These are phyloP conservation scores for Onychostruthus taczanowskii DNA, from an alignment of 2,113 vertebrate species.

Conservation along the genomic window DNA sequence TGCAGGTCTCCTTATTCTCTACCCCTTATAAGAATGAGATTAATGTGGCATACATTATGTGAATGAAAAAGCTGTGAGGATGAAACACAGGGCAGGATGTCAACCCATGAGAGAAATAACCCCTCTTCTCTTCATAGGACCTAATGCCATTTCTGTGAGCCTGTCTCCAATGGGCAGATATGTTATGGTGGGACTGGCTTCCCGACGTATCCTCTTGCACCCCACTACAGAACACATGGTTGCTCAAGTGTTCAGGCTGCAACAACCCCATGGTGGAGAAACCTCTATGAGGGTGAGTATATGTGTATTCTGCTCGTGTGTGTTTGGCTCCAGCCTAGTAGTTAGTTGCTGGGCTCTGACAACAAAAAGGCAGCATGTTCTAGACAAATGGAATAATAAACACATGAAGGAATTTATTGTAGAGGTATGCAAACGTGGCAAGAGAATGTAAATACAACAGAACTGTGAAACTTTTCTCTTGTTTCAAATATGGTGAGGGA, in stretches of 20 bases:
- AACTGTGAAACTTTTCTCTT: not conserved
- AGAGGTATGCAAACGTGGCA: not conserved
- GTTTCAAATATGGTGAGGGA: not conserved
- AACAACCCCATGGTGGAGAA: slow-evolving; percentile 96
- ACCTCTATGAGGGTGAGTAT: slow-evolving; percentile 94
- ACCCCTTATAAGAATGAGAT: not conserved
- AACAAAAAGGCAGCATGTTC: not conserved
- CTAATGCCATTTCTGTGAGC: slow-evolving; percentile 97
- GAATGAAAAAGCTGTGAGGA: not conserved
- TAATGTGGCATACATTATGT: not conserved
- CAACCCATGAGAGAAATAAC: not conserved
- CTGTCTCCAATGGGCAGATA: slow-evolving; percentile 97
- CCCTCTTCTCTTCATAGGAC: slow-evolving; percentile 74
- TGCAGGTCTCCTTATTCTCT: not conserved
- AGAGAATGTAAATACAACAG: not conserved
- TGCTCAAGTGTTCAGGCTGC: slow-evolving; percentile 97
- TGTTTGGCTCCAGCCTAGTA: not conserved
- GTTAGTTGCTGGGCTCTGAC: not conserved
- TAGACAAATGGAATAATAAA: not conserved
- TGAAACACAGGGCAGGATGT: not conserved
- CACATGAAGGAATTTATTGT: not conserved
- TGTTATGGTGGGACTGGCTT: slow-evolving; percentile 96
- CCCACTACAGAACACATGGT: slow-evolving; percentile 99
- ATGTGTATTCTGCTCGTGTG: not conserved
- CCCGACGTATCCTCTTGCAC: slow-evolving; percentile 93